Percentiles rank a stretch among this genome's conserved stretches.
These are phyloP conservation scores for Sciurus niger DNA, from an alignment of 2,113 vertebrate genomes.

Conservation along the genomic window DNA sequence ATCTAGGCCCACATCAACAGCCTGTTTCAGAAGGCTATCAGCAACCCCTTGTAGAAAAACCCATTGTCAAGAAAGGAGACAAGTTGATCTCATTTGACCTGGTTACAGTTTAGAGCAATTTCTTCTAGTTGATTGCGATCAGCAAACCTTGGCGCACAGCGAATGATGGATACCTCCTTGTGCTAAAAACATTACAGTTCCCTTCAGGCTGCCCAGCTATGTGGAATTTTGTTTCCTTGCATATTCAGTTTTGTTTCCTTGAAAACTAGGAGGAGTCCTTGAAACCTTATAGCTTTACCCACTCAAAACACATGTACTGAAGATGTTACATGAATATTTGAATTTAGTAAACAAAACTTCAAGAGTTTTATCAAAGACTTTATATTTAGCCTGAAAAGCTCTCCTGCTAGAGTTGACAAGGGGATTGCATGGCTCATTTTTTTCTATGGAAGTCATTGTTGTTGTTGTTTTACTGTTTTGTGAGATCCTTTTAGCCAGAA, in stretches of 20 bases:
- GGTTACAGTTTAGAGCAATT: constrained; percentile 20
- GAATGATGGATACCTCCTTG: neutral
- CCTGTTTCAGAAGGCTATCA: neutral
- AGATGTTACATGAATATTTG: neutral
- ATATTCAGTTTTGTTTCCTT: neutral
- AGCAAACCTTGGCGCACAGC: neutral
- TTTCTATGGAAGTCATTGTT: neutral
- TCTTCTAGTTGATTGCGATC: neutral
- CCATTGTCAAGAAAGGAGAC: neutral
- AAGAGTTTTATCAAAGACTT: constrained; percentile 42
- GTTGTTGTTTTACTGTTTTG: neutral
- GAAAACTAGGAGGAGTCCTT: neutral
- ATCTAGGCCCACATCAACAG: neutral
- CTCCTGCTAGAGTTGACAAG: neutral
- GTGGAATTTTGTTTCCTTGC: neutral
- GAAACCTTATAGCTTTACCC: neutral
- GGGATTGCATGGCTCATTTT: neutral
- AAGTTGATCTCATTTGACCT: neutral
- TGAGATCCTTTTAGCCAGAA: neutral
- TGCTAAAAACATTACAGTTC: neutral
- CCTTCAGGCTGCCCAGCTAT: neutral
- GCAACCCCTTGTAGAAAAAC: neutral
- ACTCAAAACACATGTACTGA: neutral
- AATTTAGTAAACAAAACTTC: constrained; percentile 32
- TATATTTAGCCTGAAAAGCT: neutral